phyloP scores from a whole-genome alignment of 2,888 invertebrate genomes.

The Cyclophora albipunctata region DNA sequence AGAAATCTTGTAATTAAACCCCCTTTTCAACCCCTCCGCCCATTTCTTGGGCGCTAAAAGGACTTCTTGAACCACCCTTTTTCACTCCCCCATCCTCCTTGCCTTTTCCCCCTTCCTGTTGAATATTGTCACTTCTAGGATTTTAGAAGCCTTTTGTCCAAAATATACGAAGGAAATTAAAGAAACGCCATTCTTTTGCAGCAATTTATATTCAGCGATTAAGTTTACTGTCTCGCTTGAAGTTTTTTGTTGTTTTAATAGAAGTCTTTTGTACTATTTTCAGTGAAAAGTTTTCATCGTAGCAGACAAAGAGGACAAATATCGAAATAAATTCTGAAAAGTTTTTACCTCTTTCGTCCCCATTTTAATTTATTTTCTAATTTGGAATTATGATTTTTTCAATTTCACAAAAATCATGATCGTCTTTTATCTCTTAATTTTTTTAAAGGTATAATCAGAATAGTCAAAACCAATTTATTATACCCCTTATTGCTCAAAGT shows the following conservation, averaged over 20 bases:
- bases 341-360: too few relatives aligned
- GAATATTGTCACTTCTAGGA: too few relatives aligned
- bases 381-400: too few relatives aligned
- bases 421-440: too few relatives aligned
- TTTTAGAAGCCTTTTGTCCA: background rate
- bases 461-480: conserved; percentile 58
- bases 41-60: background rate
- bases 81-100: background rate
- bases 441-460: conserved; percentile 5
- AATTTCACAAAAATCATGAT: too few relatives aligned
- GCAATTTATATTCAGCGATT: conserved; percentile 12
- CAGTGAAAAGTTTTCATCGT: background rate
- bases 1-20: conserved; percentile 62
- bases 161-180: conserved; percentile 1
- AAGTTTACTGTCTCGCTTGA: conserved; percentile 10
- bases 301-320: background rate
- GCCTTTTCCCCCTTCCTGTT: too few relatives aligned
- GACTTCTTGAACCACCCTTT: background rate
- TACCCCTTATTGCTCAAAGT: conserved; percentile 46
- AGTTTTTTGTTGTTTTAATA: conserved; percentile 3
- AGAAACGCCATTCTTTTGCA: conserved; percentile 14
- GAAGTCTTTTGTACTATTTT: background rate
- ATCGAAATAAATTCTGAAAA: too few relatives aligned
- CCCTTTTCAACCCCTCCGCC: conserved; percentile 16
- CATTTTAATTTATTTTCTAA: too few relatives aligned